Percentiles rank a stretch among this genome's conserved stretches.
These are phyloP conservation scores for Malurus cyaneus DNA, from an alignment of 2,113 vertebrate genomes.

Conservation along the genomic window DNA sequence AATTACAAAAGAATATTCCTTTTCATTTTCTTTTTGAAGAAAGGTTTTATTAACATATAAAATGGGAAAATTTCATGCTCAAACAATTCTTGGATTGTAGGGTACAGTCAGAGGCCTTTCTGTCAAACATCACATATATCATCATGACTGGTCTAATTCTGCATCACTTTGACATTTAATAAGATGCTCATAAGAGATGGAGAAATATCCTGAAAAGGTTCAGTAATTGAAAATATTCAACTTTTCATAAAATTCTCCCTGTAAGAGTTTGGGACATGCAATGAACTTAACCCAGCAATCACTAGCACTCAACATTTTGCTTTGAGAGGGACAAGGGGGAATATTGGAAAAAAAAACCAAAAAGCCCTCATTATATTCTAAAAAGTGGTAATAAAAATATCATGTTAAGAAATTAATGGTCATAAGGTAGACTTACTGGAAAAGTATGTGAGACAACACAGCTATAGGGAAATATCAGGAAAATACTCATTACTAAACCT, in stretches of 20 bases:
- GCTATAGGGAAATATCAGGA: background rate
- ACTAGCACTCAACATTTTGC: background rate
- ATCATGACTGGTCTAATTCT: background rate
- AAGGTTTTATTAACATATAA: background rate
- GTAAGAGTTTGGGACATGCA: background rate
- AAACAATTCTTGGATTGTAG: background rate
- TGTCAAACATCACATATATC: background rate
- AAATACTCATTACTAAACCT: background rate
- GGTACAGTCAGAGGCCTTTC: background rate
- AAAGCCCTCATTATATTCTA: background rate
- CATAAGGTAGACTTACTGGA: background rate
- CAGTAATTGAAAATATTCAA: background rate
- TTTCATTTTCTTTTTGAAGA: background rate
- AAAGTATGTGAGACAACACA: background rate
- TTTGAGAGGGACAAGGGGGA: background rate
- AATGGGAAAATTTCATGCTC: background rate
- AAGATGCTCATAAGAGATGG: background rate
- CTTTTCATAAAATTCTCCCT: background rate
- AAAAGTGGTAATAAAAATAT: background rate
- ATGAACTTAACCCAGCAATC: background rate
- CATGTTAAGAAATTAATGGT: background rate
- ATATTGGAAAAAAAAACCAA: background rate
- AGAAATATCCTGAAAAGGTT: background rate
- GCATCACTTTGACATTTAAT: background rate
- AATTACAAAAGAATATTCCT: background rate